Evolutionary conservation across 1,140 invertebrate species (phyloP).

Genomic region (Gryllus bimaculatus): DNA sequence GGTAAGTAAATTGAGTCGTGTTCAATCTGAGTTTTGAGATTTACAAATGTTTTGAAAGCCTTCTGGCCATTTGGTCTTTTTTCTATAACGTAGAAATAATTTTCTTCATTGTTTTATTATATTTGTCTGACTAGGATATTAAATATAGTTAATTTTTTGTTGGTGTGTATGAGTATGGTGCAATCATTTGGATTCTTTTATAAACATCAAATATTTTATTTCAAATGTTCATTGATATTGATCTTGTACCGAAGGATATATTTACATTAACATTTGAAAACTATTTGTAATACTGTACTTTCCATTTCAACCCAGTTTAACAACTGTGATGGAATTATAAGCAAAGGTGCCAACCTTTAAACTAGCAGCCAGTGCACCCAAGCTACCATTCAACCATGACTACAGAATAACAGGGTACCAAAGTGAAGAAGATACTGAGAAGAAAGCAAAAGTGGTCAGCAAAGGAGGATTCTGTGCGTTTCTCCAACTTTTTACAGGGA

Average conservation of each 20-base stretch:
- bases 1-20: no score
- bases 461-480: not conserved
- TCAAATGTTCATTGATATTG: not conserved
- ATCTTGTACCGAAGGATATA: no score
- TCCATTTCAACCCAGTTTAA: conserved; percentile 16
- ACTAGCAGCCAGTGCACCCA: conserved; percentile 9
- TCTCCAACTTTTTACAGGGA: not conserved
- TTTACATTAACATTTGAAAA: no score
- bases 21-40: no score
- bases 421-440: conserved; percentile 6
- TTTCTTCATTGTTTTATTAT: no score
- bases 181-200: not conserved
- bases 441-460: not conserved
- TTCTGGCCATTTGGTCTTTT: no score
- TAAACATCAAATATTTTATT: not conserved
- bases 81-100: no score
- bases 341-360: conserved; percentile 14
- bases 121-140: no score
- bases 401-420: conserved; percentile 12
- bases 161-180: no score
- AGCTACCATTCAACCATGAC: not conserved
- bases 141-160: no score
- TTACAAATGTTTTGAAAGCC: no score
- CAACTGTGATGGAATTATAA: conserved; percentile 18
- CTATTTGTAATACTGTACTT: conserved; percentile 1